phyloP scores from a whole-genome alignment of 2,797 vertebrate species.

The Pempheris klunzingeri region DNA sequence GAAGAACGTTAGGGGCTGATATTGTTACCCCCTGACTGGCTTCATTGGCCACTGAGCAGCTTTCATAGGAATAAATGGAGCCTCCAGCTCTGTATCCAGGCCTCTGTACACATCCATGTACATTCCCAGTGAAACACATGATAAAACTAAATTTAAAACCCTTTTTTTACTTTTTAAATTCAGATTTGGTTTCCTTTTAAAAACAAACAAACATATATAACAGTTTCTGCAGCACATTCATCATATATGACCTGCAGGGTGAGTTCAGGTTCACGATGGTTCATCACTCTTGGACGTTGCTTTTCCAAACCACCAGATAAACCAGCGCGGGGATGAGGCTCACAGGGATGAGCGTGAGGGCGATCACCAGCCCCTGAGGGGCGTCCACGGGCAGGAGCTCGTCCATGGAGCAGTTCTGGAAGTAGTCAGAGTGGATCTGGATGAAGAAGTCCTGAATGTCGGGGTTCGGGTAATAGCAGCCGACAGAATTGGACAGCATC shows the following conservation, averaged over 20 bases:
- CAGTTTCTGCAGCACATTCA: not conserved
- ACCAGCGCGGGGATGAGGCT: conserved; percentile 79
- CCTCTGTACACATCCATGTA: too few species aligned
- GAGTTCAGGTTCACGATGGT: not conserved
- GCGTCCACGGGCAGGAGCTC: conserved; percentile 48
- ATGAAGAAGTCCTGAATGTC: conserved; percentile 74
- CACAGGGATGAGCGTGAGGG: conserved; percentile 79
- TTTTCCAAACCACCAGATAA: conserved; percentile 77
- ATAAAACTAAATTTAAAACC: too few species aligned
- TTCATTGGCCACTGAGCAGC: too few species aligned
- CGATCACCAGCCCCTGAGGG: conserved; percentile 67
- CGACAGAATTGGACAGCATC: rapidly evolving
- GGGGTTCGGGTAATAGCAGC: conserved; percentile 78
- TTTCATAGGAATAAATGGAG: too few species aligned
- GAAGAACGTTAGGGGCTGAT: too few species aligned
- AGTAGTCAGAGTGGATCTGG: conserved; percentile 71
- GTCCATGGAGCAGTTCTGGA: conserved; percentile 68
- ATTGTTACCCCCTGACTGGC: too few species aligned
- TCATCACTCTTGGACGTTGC: conserved; percentile 61
- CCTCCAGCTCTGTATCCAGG: too few species aligned
- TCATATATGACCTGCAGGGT: not conserved
- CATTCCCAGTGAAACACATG: too few species aligned
- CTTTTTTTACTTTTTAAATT: too few species aligned
- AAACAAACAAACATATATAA: not conserved
- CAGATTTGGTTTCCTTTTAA: too few species aligned